These are phyloP conservation scores for Eupeodes corollae DNA, from an alignment of 1,140 invertebrate genomes.

Conservation along the genomic window DNA sequence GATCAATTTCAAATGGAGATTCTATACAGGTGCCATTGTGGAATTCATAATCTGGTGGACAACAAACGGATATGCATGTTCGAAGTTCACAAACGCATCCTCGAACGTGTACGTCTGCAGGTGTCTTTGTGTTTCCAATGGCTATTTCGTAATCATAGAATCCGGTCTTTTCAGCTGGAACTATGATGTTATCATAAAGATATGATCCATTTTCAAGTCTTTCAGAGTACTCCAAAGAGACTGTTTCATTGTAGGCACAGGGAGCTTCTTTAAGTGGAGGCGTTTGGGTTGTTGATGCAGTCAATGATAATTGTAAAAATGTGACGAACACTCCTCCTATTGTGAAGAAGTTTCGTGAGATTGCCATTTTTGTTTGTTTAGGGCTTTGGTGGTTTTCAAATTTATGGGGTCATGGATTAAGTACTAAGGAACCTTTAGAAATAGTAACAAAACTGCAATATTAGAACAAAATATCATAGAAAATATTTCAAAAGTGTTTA, in stretches of 20 bases:
- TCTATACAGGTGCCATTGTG: not conserved
- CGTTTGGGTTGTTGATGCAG: no score
- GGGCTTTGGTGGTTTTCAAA: no score
- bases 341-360: no score
- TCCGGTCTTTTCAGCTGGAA: conserved; percentile 12
- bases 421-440: no score
- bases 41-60: conserved; percentile 9
- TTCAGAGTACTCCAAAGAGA: conserved; percentile 8
- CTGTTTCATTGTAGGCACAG: conserved; percentile 24
- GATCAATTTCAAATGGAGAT: conserved; percentile 8
- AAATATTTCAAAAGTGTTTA: no score
- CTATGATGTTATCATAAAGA: conserved; percentile 15
- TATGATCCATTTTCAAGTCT: conserved; percentile 19
- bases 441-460: no score
- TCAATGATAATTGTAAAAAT: no score
- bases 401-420: no score
- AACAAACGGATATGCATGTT: conserved; percentile 21
- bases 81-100: conserved; percentile 21
- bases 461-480: no score
- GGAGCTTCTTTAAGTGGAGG: no score
- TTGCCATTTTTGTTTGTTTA: no score
- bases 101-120: conserved; percentile 12
- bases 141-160: conserved; percentile 13
- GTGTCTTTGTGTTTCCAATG: not conserved
- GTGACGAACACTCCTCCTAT: no score